Percentiles rank a stretch among this genome's conserved stretches.
phyloP scores from a whole-genome alignment of 1,140 invertebrate genomes.

The Hylyphantes graminicola region DNA sequence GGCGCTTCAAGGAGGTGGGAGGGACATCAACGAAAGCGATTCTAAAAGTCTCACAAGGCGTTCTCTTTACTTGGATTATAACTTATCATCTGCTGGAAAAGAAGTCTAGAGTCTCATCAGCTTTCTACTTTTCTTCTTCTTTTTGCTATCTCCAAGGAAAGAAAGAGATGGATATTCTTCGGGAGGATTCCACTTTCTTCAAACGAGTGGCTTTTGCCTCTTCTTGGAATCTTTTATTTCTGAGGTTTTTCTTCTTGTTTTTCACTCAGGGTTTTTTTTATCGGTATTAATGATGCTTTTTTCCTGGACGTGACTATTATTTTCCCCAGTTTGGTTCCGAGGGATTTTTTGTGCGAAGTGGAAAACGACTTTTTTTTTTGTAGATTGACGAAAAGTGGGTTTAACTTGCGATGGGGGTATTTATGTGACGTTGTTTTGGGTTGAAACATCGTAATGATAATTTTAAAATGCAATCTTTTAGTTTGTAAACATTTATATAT shows the following conservation, averaged over 20 bases:
- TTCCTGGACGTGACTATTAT: constrained; percentile 54
- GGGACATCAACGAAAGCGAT: constrained; percentile 20
- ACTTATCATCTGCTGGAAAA: constrained; percentile 34
- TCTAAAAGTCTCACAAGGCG: constrained; percentile 52
- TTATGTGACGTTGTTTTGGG: no score
- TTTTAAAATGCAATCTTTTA: no score
- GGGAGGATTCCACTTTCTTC: constrained; percentile 51
- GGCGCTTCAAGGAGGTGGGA: constrained; percentile 30
- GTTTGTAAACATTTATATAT: no score
- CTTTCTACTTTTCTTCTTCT: constrained; percentile 8
- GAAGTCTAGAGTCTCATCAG: constrained; percentile 41
- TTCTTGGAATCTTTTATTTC: neutral
- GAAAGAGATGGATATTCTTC: constrained; percentile 3
- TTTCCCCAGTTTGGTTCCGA: constrained; percentile 22
- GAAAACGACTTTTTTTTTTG: neutral
- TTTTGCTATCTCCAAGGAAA: neutral
- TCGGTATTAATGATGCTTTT: constrained; percentile 54
- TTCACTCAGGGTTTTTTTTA: constrained; percentile 26
- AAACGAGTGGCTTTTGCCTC: constrained; percentile 20
- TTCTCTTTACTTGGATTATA: constrained; percentile 56
- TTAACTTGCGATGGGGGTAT: no score
- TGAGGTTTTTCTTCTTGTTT: constrained; percentile 32
- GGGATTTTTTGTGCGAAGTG: neutral
- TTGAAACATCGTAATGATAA: no score
- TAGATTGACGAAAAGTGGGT: neutral